Evolutionary conservation across 2,797 vertebrate species (phyloP), one percentile per base, ranked within the genome.

Genomic region (Lepidocolaptes lacrymiger): DNA sequence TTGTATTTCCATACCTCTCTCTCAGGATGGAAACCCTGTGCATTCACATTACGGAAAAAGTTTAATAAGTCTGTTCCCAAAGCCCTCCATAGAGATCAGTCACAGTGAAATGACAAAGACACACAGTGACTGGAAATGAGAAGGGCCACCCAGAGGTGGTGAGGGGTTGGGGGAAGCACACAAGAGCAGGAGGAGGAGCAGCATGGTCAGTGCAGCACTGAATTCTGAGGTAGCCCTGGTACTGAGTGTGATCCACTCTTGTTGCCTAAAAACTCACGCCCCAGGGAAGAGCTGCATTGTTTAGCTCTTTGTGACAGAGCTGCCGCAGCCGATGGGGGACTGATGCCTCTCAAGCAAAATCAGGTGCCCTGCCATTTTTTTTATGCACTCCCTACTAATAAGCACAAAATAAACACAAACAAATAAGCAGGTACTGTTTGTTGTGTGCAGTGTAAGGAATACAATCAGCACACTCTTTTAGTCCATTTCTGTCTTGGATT

Each of bases 141-240:
- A 52, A 80, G n/a, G 14, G 9, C 2, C 28, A 10, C 11, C 24
- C 73, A 72, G 66, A 43, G 39, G 28, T 88, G 28, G 9, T 1
- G 2, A 59, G 67, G 58, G 14, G 27, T 32, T 46, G 2, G 4
- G 30, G 34, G 46, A 22, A 19, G 17, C 0, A 1, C 34, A 8
- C 26, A 34, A 22, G 51, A 28, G 39, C 34, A 83, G 27, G 15
- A 87, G 18, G 21, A 89, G 44, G 4, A 81, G 32, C 71, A 64
- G 30, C 24, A 12, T 8, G 36, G 14, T 27, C 48, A 34, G 27
- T 9, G 24, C 30, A 69, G n/a, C 21, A 62, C 46, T 46, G 17
- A 13, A 4, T 21, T 26, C 1, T 1, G 24, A 72, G 39, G 7
- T n/a, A 43, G 69, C 27, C 9, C 32, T 36, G 32, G 17, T 54